Evolutionary conservation across 2,113 vertebrate species (phyloP), one percentile per base, ranked within the genome.

Genomic region (Oenanthe melanoleuca): DNA sequence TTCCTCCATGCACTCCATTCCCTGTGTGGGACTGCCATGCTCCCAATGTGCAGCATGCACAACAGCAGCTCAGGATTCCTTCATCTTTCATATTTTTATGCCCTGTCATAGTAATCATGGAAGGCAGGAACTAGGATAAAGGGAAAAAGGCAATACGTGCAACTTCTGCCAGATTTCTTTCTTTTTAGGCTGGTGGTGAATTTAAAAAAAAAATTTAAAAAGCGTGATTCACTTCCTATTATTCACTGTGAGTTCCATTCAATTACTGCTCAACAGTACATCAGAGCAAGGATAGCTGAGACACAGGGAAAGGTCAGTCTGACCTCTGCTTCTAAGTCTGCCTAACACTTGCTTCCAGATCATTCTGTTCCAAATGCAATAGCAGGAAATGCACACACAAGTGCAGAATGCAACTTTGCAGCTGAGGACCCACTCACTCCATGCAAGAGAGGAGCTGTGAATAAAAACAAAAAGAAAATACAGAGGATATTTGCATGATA

Each of bases 121-220:
- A 92, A 89, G 38, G 55, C 77, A 96, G 66, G 57, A 94, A 75
- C 31, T 23, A 88, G 9, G 40, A 81, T 53, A 90, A 78, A 80
- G 38, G 7, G 40, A 10, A 79, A 84, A 75, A 85, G 8, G 49
- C 33, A 88, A 49, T 26, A 84, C 1, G 1, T 34, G 37, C 57
- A 94, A 91, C 47, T 89, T 88, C 82, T 91, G 65, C 72, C 78
- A 95, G 78, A 94, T 93, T 93, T 94, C 87, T 96, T 95, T 90
- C 50, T 85, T 92, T 74, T 80, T 57, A 86, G 85, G 57, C 42
- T 70, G 20, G 47, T 42, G 26, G 13, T 67, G 29, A 89, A 28
- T 72, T 80, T 8, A 19, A 87, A 86, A 88, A 86, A 88, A 86
- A 73, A 78, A 63, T 57, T 73, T 69, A 8, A 67, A 45, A 79